These are phyloP conservation scores for Furnarius figulus DNA, from an alignment of 2,113 vertebrate genomes.

Conservation along the genomic window DNA sequence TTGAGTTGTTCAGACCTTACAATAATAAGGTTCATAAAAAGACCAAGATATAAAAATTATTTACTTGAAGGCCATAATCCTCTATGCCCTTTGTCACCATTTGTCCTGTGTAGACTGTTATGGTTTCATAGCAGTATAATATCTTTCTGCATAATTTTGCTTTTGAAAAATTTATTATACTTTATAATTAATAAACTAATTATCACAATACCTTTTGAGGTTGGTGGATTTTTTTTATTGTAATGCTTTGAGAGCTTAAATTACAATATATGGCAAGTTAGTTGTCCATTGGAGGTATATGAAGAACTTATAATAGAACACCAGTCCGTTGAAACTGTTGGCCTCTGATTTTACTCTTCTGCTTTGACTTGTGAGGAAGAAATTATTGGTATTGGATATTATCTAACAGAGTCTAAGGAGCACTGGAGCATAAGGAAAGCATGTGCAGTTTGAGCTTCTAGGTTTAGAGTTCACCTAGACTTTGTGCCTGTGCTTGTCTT, in stretches of 20 bases:
- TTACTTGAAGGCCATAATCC: slow-evolving; percentile 10
- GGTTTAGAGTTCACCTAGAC: background rate
- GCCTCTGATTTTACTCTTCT: background rate
- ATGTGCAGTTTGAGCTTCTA: background rate
- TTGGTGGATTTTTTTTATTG: background rate
- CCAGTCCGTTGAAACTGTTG: background rate
- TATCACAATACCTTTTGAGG: background rate
- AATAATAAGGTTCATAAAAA: slow-evolving; percentile 45
- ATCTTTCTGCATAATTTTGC: background rate
- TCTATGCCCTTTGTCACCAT: slow-evolving; percentile 15
- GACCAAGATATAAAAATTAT: slow-evolving; percentile 10
- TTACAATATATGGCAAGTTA: background rate
- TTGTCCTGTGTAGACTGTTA: background rate
- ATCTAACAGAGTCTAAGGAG: background rate
- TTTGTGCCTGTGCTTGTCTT: background rate
- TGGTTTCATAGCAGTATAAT: background rate
- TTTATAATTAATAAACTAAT: background rate
- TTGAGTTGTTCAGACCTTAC: slow-evolving; percentile 16
- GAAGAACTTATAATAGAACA: background rate
- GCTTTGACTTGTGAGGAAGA: background rate
- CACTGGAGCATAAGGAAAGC: background rate
- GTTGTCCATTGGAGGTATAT: background rate
- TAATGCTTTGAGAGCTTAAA: background rate
- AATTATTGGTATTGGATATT: background rate
- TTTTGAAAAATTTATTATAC: background rate